Evolutionary conservation across 2,113 vertebrate genomes (phyloP).

Genomic region (Epinephelus cyanopodus): DNA sequence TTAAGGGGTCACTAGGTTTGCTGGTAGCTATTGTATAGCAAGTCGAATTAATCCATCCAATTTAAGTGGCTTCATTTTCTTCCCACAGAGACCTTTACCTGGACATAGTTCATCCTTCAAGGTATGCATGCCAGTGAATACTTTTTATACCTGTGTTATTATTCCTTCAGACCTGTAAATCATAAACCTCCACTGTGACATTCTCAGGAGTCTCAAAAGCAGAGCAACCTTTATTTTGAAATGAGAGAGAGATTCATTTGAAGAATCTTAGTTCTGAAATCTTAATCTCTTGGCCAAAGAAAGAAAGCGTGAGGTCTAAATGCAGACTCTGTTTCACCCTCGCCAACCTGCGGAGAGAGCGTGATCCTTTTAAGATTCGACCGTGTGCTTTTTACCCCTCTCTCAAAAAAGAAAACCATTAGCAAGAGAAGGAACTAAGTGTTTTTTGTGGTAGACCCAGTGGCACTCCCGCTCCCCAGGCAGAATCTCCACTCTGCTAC

Average conservation of each 20-base stretch:
- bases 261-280: slow-evolving; percentile 22
- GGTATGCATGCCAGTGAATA: slow-evolving; percentile 66
- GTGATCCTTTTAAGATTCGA: slow-evolving; percentile 72
- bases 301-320: slow-evolving; percentile 48
- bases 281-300: slow-evolving; percentile 32
- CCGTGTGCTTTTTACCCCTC: slow-evolving; percentile 60
- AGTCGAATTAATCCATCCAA: background rate
- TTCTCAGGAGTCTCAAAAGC: slow-evolving; percentile 9
- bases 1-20: background rate
- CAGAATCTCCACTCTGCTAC: slow-evolving; percentile 68
- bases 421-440: slow-evolving; percentile 80
- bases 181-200: background rate
- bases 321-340: slow-evolving; percentile 32
- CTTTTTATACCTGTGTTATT: background rate
- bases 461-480: slow-evolving; percentile 67
- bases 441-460: slow-evolving; percentile 82
- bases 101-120: slow-evolving; percentile 86
- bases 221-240: slow-evolving; percentile 14
- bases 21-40: background rate
- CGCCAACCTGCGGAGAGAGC: slow-evolving; percentile 49
- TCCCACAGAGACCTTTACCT: slow-evolving; percentile 82
- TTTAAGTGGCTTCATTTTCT: slow-evolving; percentile 56
- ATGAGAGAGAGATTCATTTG: background rate
- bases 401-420: slow-evolving; percentile 81
- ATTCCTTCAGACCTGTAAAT: background rate